Percentiles rank a stretch among this genome's conserved stretches.
Conservation (phyloP, 2,888 invertebrate species). For the Clepsis dumicolana region DNA sequence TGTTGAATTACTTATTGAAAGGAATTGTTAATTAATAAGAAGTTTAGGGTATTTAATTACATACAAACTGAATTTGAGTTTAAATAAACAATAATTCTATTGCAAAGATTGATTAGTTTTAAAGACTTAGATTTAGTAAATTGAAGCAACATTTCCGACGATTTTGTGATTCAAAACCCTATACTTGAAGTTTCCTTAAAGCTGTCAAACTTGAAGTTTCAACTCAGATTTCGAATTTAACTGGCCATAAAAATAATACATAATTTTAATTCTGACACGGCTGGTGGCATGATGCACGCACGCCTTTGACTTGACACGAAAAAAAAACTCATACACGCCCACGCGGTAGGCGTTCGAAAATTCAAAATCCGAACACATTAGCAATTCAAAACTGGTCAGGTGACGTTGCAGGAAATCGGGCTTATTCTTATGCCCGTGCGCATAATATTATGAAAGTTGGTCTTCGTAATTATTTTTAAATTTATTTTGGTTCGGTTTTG, state of each 20-base stretch:
- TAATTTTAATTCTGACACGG: constrained; percentile 45
- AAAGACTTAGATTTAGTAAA: too few species aligned
- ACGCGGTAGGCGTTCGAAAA: constrained; percentile 70
- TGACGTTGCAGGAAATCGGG: constrained; percentile 79
- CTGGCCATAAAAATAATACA: constrained; percentile 19
- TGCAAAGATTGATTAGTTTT: too few species aligned
- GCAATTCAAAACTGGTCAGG: constrained; percentile 63
- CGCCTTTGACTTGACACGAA: constrained; percentile 40
- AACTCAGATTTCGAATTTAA: not conserved
- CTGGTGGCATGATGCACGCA: constrained; percentile 36
- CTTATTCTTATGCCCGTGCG: constrained; percentile 52
- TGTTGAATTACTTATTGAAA: too few species aligned
- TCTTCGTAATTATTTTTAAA: constrained; percentile 40
- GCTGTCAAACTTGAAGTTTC: not conserved
- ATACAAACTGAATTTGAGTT: too few species aligned
- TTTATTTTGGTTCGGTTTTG: not conserved
- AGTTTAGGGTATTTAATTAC: too few species aligned
- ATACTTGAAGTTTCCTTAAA: too few species aligned
- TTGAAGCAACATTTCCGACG: too few species aligned
- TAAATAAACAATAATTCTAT: too few species aligned
- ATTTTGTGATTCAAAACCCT: too few species aligned
- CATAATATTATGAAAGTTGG: constrained; percentile 48
- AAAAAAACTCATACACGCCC: constrained; percentile 60
- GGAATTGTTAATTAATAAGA: too few species aligned
- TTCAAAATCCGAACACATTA: constrained; percentile 77